Base-by-base conservation (phyloP, 2,113 vertebrate genomes). In the Pangasianodon gigas region DNA sequence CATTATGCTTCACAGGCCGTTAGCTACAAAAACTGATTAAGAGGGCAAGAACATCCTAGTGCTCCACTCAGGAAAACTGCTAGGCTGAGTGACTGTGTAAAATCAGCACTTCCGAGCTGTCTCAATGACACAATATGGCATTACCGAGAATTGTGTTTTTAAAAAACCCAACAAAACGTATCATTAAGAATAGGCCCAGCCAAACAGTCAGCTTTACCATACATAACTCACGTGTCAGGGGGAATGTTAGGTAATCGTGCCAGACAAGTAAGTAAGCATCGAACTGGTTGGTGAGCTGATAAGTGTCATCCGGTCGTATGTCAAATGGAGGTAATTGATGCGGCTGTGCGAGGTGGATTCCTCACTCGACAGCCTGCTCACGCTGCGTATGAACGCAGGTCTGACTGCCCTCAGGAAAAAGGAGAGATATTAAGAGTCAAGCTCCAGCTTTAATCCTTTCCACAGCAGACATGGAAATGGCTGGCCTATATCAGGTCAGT, bases 11-110 rank as follows among this genome's bases (percentile, higher is more conserved):
- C 82, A 85, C 88, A 89, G 82, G 65, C 54, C 44, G 51, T 85
- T 85, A 89, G 82, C 88, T 85, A 89, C 41, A 74, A 60, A 86
- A 89, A 85, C 88, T 89, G 88, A 77, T 89, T 85, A 89, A 89
- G 88, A 80, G 84, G 88, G 71, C 84, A 89, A 62, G 83, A 58
- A 79, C 83, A 79, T 89, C 74, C 56, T 54, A 18, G 16, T 67
- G 58, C 58, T 69, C 58, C 74, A 51, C 58, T 44, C 21, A 48
- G 60, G 52, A 58, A 75, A 84, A 75, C 62, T 67, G 87, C 46
- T 51, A 88, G 65, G 32, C 7, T 60, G 32, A 88, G 18, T 29
- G 60, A 79, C 44, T 88, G 77, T 69, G 58, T 56, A 90, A 88
- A 67, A 65, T 81, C 87, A 48, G 44, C 44, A n/a, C 71, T 89